Evolutionary conservation across 2,113 vertebrate species (phyloP).

Genomic region (Trochalopteron elliotii): DNA sequence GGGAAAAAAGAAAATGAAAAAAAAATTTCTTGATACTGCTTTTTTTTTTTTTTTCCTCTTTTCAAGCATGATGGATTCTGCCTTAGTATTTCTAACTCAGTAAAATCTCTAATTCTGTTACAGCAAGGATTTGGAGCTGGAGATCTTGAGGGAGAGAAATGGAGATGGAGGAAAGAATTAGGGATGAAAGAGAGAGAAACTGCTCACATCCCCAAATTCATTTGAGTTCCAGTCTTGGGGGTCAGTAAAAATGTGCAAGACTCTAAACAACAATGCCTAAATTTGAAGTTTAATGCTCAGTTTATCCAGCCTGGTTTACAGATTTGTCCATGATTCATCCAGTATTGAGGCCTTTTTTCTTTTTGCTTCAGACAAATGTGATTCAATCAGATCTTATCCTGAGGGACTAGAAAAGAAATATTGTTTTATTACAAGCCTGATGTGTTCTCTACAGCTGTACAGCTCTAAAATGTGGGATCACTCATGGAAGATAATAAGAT

Average conservation of each 20-base stretch:
- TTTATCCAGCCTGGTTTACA: neutral
- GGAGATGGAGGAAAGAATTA: neutral
- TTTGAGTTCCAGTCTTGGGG: neutral
- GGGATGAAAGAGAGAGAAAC: neutral
- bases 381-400: neutral
- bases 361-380: neutral
- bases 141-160: neutral
- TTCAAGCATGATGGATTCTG: neutral
- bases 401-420: neutral
- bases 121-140: neutral
- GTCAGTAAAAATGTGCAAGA: neutral
- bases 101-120: neutral
- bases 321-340: neutral
- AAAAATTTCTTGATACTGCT: neutral
- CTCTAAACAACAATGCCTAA: neutral
- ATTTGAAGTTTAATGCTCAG: neutral
- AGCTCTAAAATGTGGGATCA: neutral
- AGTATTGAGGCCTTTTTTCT: neutral
- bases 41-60: neutral
- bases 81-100: neutral
- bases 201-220: neutral
- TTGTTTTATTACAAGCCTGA: neutral
- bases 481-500: neutral
- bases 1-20: neutral
- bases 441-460: neutral